Evolutionary conservation across 1,140 invertebrate genomes (phyloP), one percentile per base, ranked within the genome.

Genomic region (Xylocopa sonorina): DNA sequence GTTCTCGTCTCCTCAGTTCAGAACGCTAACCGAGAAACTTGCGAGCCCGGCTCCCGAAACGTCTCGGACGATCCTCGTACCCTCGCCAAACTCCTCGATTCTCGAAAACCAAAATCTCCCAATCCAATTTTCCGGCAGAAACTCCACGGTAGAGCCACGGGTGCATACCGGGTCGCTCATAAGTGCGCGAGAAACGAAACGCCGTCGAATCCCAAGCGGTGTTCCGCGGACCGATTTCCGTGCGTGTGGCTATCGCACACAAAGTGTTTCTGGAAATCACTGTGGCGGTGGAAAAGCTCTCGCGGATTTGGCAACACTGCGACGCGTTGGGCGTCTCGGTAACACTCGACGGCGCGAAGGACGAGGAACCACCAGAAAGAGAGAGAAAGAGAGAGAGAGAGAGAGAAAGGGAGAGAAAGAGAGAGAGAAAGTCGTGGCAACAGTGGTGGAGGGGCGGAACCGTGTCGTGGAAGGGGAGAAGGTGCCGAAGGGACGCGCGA

Each of bases 291-390:
- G 78, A 76, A 86, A 83, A 83, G 75, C 75, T 79, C 55, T 76
- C 79, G 75, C 84, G 85, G 84, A 86, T 86, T 86, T 87, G 85
- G 85, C 85, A 87, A 87, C 85, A 83, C 79, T 83, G 87, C 68
- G 83, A 84, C 82, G 83, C 73, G 72, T 29, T 80, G 81, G 80
- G 86, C 78, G 83, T 86, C 86, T 82, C 78, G 83, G 71, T 80
- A 68, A 86, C 84, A 87, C 85, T 86, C 74, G 67, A 78, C 75
- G 86, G 80, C 64, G 86, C 81, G 85, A 86, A 83, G 75, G 82
- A 83, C 80, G 82, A 83, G 76, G 78, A 66, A 71, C 62, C 82
- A 60, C 55, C 53, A 63, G 55, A 81, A 74, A 14, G 53, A 34
- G 29, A 74, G 60, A 62, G 83, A 84, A 81, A 80, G 80, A 84